Percentiles rank a stretch among this genome's conserved stretches.
phyloP scores from a whole-genome alignment of 2,797 vertebrate genomes.

The Melanotaenia nigrans region DNA sequence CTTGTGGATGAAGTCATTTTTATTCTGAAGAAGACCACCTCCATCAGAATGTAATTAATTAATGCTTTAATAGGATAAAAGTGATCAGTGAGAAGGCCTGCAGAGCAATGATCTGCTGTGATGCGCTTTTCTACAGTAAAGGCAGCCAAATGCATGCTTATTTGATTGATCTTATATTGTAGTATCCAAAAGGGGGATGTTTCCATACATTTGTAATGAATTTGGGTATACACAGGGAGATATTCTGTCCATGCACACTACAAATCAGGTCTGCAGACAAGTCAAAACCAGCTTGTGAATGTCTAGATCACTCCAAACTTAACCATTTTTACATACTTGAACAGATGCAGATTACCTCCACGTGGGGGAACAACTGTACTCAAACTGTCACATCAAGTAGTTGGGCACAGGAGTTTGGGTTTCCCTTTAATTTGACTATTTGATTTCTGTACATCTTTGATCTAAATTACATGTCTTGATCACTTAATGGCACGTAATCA shows the following conservation, averaged over 20 bases:
- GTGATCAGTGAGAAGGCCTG: background rate
- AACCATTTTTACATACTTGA: background rate
- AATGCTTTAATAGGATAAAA: background rate
- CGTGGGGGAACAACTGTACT: background rate
- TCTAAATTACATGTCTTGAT: background rate
- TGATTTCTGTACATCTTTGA: background rate
- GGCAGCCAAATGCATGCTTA: background rate
- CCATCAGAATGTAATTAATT: background rate
- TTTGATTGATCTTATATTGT: background rate
- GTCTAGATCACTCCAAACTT: background rate
- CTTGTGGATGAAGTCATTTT: background rate
- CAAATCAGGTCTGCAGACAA: background rate
- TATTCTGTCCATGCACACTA: background rate
- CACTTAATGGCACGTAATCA: background rate
- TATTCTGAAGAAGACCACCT: background rate
- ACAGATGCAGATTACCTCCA: background rate
- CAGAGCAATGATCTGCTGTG: background rate
- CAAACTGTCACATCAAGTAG: background rate
- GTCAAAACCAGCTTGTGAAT: slow-evolving; percentile 1
- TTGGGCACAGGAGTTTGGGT: background rate
- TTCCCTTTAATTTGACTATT: background rate
- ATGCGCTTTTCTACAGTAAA: background rate
- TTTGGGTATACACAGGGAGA: background rate
- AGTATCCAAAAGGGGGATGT: background rate
- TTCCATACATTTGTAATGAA: background rate